Percentiles rank a stretch among this genome's conserved stretches.
These are phyloP conservation scores for Andricus grossulariae DNA, from an alignment of 1,140 invertebrate species.

Conservation along the genomic window DNA sequence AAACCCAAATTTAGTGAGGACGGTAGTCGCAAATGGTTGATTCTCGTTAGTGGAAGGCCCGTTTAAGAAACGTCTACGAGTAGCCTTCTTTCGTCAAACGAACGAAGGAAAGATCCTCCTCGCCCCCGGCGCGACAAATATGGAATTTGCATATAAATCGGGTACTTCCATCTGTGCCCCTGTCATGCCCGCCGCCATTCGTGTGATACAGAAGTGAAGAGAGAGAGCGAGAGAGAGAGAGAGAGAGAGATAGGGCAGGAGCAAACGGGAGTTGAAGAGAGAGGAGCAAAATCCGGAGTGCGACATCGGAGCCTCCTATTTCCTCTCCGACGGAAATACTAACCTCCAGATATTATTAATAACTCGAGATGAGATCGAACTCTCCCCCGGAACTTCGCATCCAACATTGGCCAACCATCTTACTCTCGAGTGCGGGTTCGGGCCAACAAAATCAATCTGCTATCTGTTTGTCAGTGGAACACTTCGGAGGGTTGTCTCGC, in stretches of 20 bases:
- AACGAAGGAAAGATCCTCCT: slow-evolving; percentile 57
- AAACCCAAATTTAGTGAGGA: not conserved
- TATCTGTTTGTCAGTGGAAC: slow-evolving; percentile 63
- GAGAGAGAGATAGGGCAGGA: slow-evolving; percentile 37
- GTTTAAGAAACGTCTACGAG: slow-evolving; percentile 42
- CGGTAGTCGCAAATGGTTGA: slow-evolving; percentile 4
- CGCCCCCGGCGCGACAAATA: slow-evolving; percentile 79
- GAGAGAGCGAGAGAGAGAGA: slow-evolving; percentile 34
- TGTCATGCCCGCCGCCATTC: slow-evolving; percentile 59
- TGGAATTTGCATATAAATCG: slow-evolving; percentile 85
- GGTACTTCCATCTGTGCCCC: slow-evolving; percentile 81
- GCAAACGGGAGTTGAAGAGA: slow-evolving; percentile 41
- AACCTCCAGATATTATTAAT: slow-evolving; percentile 76
- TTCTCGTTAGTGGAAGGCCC: slow-evolving; percentile 34
- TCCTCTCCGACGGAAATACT: slow-evolving; percentile 71
- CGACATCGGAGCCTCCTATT: slow-evolving; percentile 56
- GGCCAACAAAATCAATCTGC: slow-evolving; percentile 72
- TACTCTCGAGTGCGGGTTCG: slow-evolving; percentile 42
- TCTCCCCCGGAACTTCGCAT: slow-evolving; percentile 54
- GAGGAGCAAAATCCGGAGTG: slow-evolving; percentile 37
- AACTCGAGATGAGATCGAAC: slow-evolving; percentile 74
- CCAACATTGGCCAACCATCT: slow-evolving; percentile 22
- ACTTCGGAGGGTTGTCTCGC: slow-evolving; percentile 44
- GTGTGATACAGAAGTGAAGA: slow-evolving; percentile 75
- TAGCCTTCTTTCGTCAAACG: slow-evolving; percentile 54